Evolutionary conservation across 2,113 vertebrate species (phyloP), one percentile per base, ranked within the genome.

Genomic region (Mobula hypostoma): DNA sequence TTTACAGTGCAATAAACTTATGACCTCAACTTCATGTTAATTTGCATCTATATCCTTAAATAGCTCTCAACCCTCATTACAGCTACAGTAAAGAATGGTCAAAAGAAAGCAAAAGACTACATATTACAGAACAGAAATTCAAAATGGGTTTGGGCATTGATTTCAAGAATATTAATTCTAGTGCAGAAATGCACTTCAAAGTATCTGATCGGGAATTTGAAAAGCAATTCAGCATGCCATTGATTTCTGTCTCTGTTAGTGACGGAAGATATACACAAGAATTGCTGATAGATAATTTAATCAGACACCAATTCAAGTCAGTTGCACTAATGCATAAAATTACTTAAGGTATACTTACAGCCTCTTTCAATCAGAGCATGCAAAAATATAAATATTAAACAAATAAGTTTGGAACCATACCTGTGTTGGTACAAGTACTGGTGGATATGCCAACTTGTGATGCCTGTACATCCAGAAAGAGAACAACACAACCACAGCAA

Each of bases 381-480:
- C 40, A 27, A 93, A 74, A 24, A 93, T 48, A 72, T 36, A 93
- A 93, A 21, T 76, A 9, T 12, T 9, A 74, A 74, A 7, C 66
- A 24, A 91, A 12, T 48, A 0, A 36, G 27, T 32, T 74, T 74
- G 21, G 36, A 58, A 4, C 0, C 98, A 97, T 98, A 99, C 99
- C 95, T 99, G 99, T 94, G 99, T 99, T 94, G 99, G 99, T 95
- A 99, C 98, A 14, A 99, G 98, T 80, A 99, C 99, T 0, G 98
- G 98, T 29, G 99, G 98, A 95, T 99, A 99, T 2, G 98, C 99
- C 95, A 99, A 97, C 95, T 99, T 99, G 96, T 99, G 99, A 95
- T 99, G 99, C 93, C 98, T 97, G 95, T 99, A 99, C 97, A 99
- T 99, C 98, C 99, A 99, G 96, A 99, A 99, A 0, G 98, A 98